Percentiles rank a stretch among this genome's conserved stretches.
Conservation (phyloP, 2,888 invertebrate species). For the Xanthia icteritia region DNA sequence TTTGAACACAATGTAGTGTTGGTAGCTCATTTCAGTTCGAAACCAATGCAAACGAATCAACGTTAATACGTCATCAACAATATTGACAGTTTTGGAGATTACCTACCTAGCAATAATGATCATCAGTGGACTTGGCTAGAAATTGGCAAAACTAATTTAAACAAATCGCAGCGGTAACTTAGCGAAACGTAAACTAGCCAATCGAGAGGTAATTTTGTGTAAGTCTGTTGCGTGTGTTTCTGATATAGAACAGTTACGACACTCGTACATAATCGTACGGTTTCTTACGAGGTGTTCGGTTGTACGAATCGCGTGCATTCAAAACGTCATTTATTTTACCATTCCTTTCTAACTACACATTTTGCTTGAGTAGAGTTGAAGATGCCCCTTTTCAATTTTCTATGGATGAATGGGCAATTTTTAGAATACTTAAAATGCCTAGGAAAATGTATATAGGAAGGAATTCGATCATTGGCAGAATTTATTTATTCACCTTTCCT, state of each 20-base stretch:
- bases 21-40: constrained; percentile 17
- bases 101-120: neutral
- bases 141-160: neutral
- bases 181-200: neutral
- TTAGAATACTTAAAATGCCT: too few relatives aligned
- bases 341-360: neutral
- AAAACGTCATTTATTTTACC: neutral
- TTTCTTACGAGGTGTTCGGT: too few relatives aligned
- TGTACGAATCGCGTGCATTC: too few relatives aligned
- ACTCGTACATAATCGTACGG: too few relatives aligned
- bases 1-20: constrained; percentile 29
- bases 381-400: neutral
- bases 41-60: constrained; percentile 18
- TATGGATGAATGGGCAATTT: neutral
- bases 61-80: neutral
- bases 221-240: too few relatives aligned
- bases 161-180: neutral
- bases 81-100: neutral
- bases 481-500: neutral
- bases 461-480: neutral
- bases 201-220: neutral
- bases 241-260: too few relatives aligned
- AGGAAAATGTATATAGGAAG: neutral
- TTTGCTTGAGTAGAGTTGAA: neutral
- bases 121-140: neutral